These are phyloP conservation scores for Drosophila rufa DNA, from an alignment of 1,140 invertebrate genomes.

Conservation along the genomic window DNA sequence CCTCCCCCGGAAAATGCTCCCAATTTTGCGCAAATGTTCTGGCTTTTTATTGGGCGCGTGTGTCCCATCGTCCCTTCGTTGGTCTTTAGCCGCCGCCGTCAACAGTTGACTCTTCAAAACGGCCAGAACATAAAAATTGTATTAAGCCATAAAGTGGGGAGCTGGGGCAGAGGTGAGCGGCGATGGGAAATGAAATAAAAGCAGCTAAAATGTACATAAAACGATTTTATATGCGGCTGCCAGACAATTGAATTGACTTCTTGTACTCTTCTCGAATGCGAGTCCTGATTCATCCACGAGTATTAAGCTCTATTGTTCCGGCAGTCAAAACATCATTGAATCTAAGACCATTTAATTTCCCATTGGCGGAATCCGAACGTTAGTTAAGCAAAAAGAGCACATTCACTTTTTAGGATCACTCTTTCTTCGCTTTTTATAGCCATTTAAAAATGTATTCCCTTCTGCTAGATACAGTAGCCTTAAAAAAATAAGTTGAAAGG, in stretches of 20 bases:
- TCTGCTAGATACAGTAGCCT: neutral
- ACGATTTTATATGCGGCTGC: conserved; percentile 67
- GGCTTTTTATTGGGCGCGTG: conserved; percentile 45
- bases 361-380: conserved; percentile 1
- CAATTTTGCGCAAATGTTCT: conserved; percentile 48
- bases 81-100: conserved; percentile 24
- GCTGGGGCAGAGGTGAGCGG: conserved; percentile 3
- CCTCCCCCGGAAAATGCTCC: conserved; percentile 27
- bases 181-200: conserved; percentile 15
- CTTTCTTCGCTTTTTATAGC: neutral
- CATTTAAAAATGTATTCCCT: neutral
- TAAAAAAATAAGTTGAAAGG: neutral
- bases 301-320: conserved; percentile 44
- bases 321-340: conserved; percentile 28
- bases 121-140: conserved; percentile 78
- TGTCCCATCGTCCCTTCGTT: conserved; percentile 3
- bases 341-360: conserved; percentile 18
- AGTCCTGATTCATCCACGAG: conserved; percentile 36
- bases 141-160: conserved; percentile 73
- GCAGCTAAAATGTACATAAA: conserved; percentile 49
- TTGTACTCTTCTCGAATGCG: conserved; percentile 39
- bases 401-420: neutral
- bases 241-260: conserved; percentile 72
- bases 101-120: conserved; percentile 58
- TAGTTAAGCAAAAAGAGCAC: conserved; percentile 10